phyloP scores from a whole-genome alignment of 2,888 invertebrate genomes.

The Phorcus lineatus region DNA sequence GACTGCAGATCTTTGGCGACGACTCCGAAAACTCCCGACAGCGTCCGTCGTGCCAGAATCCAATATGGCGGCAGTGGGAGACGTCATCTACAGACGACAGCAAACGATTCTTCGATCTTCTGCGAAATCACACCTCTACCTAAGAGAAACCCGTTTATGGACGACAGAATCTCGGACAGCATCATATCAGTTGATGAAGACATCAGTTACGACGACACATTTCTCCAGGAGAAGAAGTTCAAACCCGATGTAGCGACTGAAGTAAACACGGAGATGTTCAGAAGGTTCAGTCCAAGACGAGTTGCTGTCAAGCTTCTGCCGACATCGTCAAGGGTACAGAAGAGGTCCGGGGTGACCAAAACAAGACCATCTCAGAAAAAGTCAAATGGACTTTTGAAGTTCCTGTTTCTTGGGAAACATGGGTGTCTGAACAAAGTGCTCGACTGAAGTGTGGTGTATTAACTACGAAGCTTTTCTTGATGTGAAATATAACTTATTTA shows the following conservation, averaged over 20 bases:
- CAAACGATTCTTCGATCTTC: neutral
- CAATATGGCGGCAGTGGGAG: neutral
- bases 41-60: neutral
- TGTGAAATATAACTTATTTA: too few species aligned
- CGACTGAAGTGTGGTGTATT: neutral
- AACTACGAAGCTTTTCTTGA: too few species aligned
- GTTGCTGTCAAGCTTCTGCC: constrained; percentile 2
- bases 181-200: constrained; percentile 13
- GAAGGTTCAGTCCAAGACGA: constrained; percentile 8
- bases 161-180: neutral
- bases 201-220: neutral
- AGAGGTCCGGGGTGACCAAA: neutral
- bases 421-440: constrained; percentile 10
- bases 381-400: neutral
- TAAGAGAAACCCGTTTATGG: neutral
- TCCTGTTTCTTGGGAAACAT: neutral
- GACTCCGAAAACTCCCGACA: neutral
- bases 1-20: neutral
- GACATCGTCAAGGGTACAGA: neutral
- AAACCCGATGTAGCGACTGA: neutral
- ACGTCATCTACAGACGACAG: neutral
- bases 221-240: neutral
- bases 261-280: neutral
- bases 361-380: neutral
- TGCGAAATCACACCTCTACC: neutral